Base-by-base conservation (phyloP, 2,888 invertebrate species). In the Drosophila incognita region DNA sequence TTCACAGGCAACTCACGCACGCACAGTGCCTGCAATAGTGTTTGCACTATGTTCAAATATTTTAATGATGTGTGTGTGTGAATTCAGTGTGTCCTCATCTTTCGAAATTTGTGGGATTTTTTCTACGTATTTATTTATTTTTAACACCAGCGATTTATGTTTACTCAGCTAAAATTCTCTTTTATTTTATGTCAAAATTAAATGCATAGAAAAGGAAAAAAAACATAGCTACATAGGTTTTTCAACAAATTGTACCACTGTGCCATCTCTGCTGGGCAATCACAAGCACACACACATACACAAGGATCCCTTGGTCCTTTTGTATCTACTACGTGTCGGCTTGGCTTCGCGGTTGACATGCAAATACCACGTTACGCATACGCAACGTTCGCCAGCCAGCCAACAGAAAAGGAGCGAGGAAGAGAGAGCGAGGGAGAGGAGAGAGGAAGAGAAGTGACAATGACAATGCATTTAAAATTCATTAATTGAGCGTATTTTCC, bases 381-480 rank as follows among this genome's bases (percentile, higher is more conserved):
- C 84, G 84, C 81, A 69, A 38, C 79, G 81, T 83, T 56, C 29
- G 70, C 53, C 71, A 38, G 42, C 31, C 15, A 27, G 63, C 46
- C 10, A 51, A 21, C 13, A 21, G 21, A 46, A 46, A 18, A 15
- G 15, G 36, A 15, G 15, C 36, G 15, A 7, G 36, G 2, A 36
- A 15, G 36, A 4, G 4, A 1, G 21, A 4, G 21, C 7, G 8
- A 4, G 15, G 1, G 7, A 21, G 42, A 46, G 2, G 4, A 21
- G 13, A 1, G 46, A 21, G 46, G 21, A 35, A n/a, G 29, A 62
- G 60, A 71, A 67, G 72, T 73, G 79, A 83, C 83, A 85, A 87
- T 78, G 82, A 85, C 78, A 80, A 78, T 70, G 73, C 85, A 87
- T 85, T 86, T 87, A 85, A 86, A 85, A 82, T 85, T 72, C 83